Evolutionary conservation across 1,140 invertebrate species (phyloP), one percentile per base, ranked within the genome.

Genomic region (Trichonephila clavata): DNA sequence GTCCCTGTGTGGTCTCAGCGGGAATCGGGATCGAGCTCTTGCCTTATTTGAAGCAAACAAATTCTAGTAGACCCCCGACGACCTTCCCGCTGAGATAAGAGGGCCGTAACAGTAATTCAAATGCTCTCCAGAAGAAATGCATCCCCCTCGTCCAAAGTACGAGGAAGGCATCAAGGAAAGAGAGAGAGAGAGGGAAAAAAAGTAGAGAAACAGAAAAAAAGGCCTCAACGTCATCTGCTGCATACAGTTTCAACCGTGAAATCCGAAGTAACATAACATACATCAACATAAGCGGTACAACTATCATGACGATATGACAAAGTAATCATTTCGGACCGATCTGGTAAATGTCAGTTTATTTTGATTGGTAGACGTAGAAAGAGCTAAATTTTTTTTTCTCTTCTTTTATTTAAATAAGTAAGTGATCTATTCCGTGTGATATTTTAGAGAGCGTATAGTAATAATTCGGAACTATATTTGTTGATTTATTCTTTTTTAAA

Each of bases 1-100:
- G 6, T 50, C n/a, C 43, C 24, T 83, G 81, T 83, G 81, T 83
- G 81, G 81, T 83, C 81, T 50, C 81, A 83, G 81, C 81, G 81
- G 81, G 81, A 20, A 21, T 83, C 39, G 20, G 81, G n/a, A 50
- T 24, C 18, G 20, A 57, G 39, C 20, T 21, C 20, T 83, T 83
- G 21, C 32, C 81, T 59, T 59, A 10, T 21, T 57, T 57, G 81
- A 59, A 27, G 81, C 81, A 57, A 83, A 83, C 81, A 59, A 83
- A 83, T 83, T 83, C 81, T 57, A n/a, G 6, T 20, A 50, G 81
- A 50, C 81, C 81, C 81, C 81, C 81, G 50, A 59, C 81, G 81
- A 57, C 81, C 81, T 83, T 57, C 81, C 81, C 20, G 50, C 81
- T 24, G 81, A 57, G 81, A 83, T 83, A 83, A 83, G 81, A 57